phyloP scores from a whole-genome alignment of 2,888 invertebrate species.

The Phortica magna region DNA sequence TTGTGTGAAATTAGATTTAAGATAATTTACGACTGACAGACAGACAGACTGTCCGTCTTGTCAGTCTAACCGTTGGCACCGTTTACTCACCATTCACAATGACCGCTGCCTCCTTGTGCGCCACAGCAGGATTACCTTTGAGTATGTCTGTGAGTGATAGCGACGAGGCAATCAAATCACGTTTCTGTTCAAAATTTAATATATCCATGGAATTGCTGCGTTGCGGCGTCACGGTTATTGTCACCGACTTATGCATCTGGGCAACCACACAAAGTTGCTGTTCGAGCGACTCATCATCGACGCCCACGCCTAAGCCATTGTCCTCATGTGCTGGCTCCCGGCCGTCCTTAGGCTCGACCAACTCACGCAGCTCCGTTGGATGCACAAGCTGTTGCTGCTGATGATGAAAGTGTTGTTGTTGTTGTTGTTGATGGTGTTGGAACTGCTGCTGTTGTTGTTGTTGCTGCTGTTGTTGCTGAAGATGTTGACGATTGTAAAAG shows the following conservation, averaged over 20 bases:
- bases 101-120: constrained; percentile 78
- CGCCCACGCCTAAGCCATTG: constrained; percentile 44
- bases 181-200: constrained; percentile 93
- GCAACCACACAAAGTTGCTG: constrained; percentile 77
- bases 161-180: constrained; percentile 92
- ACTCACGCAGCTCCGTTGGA: constrained; percentile 48
- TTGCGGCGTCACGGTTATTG: constrained; percentile 84
- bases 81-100: constrained; percentile 77
- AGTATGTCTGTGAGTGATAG: constrained; percentile 91
- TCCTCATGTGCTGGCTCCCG: constrained; percentile 59
- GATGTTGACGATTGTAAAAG: constrained; percentile 52
- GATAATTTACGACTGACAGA: constrained; percentile 1
- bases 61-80: background rate
- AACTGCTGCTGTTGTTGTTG: constrained; percentile 43
- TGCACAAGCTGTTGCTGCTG: constrained; percentile 50
- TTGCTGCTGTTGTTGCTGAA: constrained; percentile 28
- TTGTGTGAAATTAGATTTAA: background rate
- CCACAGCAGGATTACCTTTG: constrained; percentile 83
- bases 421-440: constrained; percentile 43
- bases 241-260: constrained; percentile 81
- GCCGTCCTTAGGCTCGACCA: constrained; percentile 67
- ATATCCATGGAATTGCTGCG: constrained; percentile 92
- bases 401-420: constrained; percentile 38
- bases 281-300: constrained; percentile 60
- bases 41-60: constrained; percentile 5